A percentile compares a stretch with the other conserved stretches of the same genome.
These are phyloP conservation scores for Oncorhynchus keta DNA, from an alignment of 2,113 vertebrate genomes.

Conservation along the genomic window DNA sequence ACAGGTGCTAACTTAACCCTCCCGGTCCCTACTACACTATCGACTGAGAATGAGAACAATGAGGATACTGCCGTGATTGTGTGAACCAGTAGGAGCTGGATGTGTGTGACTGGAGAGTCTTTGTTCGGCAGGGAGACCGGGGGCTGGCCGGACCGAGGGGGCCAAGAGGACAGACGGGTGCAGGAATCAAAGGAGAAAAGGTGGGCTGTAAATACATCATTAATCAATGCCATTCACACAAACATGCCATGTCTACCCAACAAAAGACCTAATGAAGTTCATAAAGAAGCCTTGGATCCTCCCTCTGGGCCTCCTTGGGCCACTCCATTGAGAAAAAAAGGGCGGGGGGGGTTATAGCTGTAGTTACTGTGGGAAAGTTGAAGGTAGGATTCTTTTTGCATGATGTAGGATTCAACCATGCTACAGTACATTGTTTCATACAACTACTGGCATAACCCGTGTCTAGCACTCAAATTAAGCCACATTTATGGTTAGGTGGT, in stretches of 20 bases:
- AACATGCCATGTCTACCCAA: constrained; percentile 39
- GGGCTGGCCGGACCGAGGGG: constrained; percentile 83
- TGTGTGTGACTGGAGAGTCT: constrained; percentile 28
- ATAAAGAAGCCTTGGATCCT: constrained; percentile 41
- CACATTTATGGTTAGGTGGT: neutral
- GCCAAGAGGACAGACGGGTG: constrained; percentile 78
- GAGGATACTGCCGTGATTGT: constrained; percentile 28
- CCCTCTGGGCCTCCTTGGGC: neutral
- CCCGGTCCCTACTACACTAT: neutral
- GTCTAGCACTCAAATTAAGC: too few relatives aligned
- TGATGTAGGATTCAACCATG: neutral
- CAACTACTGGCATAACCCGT: too few relatives aligned
- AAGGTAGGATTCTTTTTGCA: neutral
- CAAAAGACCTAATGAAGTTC: constrained; percentile 62
- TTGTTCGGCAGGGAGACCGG: constrained; percentile 78
- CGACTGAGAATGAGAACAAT: constrained; percentile 53
- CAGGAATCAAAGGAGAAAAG: constrained; percentile 86
- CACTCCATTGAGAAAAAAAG: neutral
- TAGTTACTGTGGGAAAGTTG: constrained; percentile 38
- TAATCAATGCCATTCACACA: constrained; percentile 28
- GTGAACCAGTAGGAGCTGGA: constrained; percentile 25
- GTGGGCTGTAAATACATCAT: constrained; percentile 71
- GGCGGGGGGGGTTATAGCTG: neutral
- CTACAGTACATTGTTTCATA: neutral
- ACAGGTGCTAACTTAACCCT: constrained; percentile 41